A percentile compares a stretch with the other conserved stretches of the same genome.
Evolutionary conservation across 2,797 vertebrate species (phyloP).

Genomic region (Scolopax bukidnonensis): DNA sequence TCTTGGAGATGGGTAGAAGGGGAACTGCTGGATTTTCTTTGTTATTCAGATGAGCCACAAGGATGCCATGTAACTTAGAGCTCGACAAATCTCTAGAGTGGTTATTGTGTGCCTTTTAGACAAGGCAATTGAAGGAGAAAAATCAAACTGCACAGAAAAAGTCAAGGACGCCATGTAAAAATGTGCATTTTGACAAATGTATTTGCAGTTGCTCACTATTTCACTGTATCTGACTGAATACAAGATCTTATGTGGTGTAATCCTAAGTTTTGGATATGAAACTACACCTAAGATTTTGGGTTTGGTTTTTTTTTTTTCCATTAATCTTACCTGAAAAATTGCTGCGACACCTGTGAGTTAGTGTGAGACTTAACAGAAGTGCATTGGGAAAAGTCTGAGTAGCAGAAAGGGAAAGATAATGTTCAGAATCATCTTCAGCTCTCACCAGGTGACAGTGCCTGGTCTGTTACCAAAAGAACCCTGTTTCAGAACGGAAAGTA

Average conservation of each 20-base stretch:
- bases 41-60: neutral
- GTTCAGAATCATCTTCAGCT: neutral
- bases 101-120: neutral
- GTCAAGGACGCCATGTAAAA: neutral
- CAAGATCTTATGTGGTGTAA: neutral
- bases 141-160: neutral
- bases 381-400: neutral
- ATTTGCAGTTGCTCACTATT: neutral
- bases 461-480: neutral
- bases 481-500: neutral
- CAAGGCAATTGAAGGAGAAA: neutral
- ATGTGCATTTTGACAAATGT: neutral
- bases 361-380: neutral
- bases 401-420: neutral
- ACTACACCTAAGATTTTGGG: neutral
- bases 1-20: neutral
- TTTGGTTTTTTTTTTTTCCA: neutral
- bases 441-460: rapidly evolving
- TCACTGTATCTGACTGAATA: neutral
- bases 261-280: neutral
- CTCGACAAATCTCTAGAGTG: neutral
- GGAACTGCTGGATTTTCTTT: neutral
- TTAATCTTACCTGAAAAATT: neutral
- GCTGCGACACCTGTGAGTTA: neutral
- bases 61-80: neutral